Base-by-base conservation (phyloP, 1,140 invertebrate genomes). In the Plectrocnemia conspersa region DNA sequence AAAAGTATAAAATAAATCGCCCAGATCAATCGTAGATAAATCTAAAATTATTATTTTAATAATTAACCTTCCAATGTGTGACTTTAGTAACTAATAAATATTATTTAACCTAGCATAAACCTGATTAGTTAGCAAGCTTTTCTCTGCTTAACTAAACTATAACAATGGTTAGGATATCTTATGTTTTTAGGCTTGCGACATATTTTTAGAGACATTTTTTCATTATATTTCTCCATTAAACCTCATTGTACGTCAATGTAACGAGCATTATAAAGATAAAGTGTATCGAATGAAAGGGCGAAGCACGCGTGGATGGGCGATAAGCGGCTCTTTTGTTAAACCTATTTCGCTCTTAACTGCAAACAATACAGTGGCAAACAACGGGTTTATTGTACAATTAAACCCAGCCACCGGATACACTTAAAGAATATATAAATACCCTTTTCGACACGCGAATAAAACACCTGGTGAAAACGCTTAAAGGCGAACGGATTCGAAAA, bases 391-490 rank as follows among this genome's bases (percentile, higher is more conserved):
- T 50, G 22, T 27, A 38, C 32, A 38, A 50, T 50, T 50, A 50
- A 50, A 21, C 33, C 33, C 10, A 16, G 33, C 18, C 27, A 35
- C 38, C 36, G 40, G 40, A 50, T 50, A 50, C 47, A 29, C 21
- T 38, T 50, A n/a, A 36, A 38, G 47, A 47, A 47, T 50, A 25
- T 50, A 33, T n/a, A n/a, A n/a, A n/a, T n/a, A n/a, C n/a, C n/a
- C n/a, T n/a, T n/a, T n/a, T n/a, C n/a, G n/a, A n/a, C n/a, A n/a
- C n/a, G n/a, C n/a, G n/a, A n/a, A n/a, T n/a, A n/a, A n/a, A n/a
- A n/a, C n/a, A n/a, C n/a, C n/a, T n/a, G n/a, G n/a, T n/a, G n/a
- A n/a, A n/a, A n/a, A n/a, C n/a, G n/a, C n/a, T n/a, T n/a, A n/a
- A n/a, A n/a, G n/a, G n/a, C n/a, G n/a, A n/a, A n/a, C n/a, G n/a